These are phyloP conservation scores for Pinctada fucata DNA, from an alignment of 2,888 invertebrate genomes.

Conservation along the genomic window DNA sequence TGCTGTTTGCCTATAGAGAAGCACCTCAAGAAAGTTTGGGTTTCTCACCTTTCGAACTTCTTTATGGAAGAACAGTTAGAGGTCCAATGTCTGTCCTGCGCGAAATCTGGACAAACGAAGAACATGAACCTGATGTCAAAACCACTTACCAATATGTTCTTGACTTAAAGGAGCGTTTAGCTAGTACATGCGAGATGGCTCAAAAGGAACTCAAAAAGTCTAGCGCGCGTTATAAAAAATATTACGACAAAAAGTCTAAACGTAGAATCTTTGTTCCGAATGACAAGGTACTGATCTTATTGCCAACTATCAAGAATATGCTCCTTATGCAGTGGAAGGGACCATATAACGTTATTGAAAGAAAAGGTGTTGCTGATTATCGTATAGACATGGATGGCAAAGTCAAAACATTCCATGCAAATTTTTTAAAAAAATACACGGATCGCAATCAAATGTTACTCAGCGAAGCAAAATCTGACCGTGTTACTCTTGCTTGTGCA, in stretches of 20 bases:
- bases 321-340: conserved; percentile 47
- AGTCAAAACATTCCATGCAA: conserved; percentile 21
- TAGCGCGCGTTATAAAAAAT: conserved; percentile 25
- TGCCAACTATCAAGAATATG: conserved; percentile 53
- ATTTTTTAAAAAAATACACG: conserved; percentile 34
- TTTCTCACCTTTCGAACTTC: conserved; percentile 45
- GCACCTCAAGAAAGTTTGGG: conserved; percentile 42
- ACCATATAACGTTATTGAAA: conserved; percentile 37
- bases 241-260: conserved; percentile 45
- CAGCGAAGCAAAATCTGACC: too few relatives aligned
- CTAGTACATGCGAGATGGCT: conserved; percentile 43
- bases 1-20: conserved; percentile 52
- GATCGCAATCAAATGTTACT: too few relatives aligned
- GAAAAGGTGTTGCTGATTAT: conserved; percentile 35
- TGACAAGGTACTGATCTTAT: conserved; percentile 47
- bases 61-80: conserved; percentile 38
- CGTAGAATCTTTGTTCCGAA: conserved; percentile 29
- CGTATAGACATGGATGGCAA: conserved; percentile 35
- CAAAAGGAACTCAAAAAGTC: conserved; percentile 27
- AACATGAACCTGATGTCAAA: conserved; percentile 25
- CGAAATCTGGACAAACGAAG: conserved; percentile 36
- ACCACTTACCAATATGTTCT: conserved; percentile 49
- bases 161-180: conserved; percentile 41
- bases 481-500: neutral
- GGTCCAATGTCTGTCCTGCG: conserved; percentile 32